Conservation (phyloP, 2,113 vertebrate species). For the Piliocolobus tephrosceles region DNA sequence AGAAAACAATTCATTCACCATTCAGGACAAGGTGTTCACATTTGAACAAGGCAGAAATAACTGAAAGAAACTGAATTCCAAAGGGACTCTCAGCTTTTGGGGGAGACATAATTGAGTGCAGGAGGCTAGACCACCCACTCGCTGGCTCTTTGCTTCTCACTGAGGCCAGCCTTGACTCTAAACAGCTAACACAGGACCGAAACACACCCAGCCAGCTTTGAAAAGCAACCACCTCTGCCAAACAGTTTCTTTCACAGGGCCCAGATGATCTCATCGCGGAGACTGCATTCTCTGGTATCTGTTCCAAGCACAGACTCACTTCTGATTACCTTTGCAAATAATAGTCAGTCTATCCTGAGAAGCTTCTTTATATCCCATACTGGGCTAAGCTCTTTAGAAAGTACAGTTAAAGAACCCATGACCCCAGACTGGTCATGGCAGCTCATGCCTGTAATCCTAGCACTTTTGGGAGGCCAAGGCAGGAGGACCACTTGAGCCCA, state of each 20-base stretch:
- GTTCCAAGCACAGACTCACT: background rate
- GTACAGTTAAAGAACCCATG: background rate
- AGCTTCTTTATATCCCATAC: background rate
- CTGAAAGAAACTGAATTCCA: background rate
- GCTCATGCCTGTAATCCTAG: too few relatives aligned
- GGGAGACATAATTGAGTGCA: background rate
- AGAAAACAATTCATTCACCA: background rate
- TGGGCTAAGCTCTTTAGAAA: background rate
- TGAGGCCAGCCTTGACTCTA: background rate
- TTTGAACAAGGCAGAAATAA: background rate
- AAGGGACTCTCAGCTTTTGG: background rate
- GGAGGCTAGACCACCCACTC: background rate
- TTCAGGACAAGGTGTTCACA: background rate
- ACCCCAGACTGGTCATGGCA: too few relatives aligned
- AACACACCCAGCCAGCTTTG: background rate
- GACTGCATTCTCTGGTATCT: background rate
- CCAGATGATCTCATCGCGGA: background rate
- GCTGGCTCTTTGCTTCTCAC: background rate
- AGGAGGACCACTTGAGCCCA: too few relatives aligned
- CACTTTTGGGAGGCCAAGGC: too few relatives aligned
- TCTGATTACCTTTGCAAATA: background rate
- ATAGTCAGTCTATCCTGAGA: background rate
- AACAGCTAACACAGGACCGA: background rate
- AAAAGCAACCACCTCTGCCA: background rate
- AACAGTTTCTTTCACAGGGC: background rate